Percentiles rank a stretch among this genome's conserved stretches.
phyloP scores from a whole-genome alignment of 2,888 invertebrate species.

The Lasioglossum oenotherae region DNA sequence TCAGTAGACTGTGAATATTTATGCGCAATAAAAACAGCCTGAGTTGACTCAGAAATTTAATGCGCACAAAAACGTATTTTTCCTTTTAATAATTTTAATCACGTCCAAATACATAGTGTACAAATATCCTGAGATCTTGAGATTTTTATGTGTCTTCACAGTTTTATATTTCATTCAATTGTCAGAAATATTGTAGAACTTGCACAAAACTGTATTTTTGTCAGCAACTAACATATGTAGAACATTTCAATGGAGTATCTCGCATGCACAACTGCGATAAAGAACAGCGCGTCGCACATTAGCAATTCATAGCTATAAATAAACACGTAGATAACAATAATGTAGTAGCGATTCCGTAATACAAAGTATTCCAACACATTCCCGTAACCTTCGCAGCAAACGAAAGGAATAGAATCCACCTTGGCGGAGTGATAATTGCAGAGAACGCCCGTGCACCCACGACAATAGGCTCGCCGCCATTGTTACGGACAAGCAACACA shows the following conservation, averaged over 20 bases:
- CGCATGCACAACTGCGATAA: background rate
- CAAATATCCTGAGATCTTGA: too few relatives aligned
- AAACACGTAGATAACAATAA: background rate
- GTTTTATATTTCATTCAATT: too few relatives aligned
- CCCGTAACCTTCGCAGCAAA: background rate
- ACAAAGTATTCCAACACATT: background rate
- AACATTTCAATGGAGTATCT: background rate
- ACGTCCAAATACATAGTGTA: too few relatives aligned
- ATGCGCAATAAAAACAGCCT: too few relatives aligned
- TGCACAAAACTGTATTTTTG: too few relatives aligned
- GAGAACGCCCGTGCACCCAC: background rate
- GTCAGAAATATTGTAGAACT: too few relatives aligned
- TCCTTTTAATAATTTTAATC: too few relatives aligned
- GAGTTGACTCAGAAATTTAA: too few relatives aligned
- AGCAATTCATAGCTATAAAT: background rate
- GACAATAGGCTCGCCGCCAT: background rate
- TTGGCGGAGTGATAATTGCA: background rate
- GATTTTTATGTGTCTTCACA: too few relatives aligned
- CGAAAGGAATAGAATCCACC: background rate
- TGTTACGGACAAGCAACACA: background rate
- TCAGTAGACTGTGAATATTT: too few relatives aligned
- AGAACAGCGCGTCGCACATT: background rate
- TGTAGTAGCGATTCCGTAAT: background rate
- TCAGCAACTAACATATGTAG: background rate
- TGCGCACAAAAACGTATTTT: too few relatives aligned